A percentile compares a stretch with the other conserved stretches of the same genome.
Evolutionary conservation across 2,113 vertebrate species (phyloP).

Genomic region (Menura novaehollandiae): DNA sequence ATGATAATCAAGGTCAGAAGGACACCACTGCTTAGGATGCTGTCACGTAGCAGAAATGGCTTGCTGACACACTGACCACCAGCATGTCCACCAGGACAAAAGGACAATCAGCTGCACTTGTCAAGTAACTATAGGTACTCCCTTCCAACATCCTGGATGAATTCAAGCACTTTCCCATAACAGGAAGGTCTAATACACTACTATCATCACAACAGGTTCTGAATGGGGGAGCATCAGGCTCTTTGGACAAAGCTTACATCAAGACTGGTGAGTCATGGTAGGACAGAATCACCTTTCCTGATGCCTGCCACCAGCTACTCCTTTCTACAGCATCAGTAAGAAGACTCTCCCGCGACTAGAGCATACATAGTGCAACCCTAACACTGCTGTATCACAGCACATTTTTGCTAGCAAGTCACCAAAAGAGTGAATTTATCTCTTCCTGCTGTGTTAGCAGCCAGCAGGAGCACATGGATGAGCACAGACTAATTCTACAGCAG

Average conservation of each 20-base stretch:
- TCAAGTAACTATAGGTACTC: neutral
- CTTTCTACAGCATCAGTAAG: neutral
- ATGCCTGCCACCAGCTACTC: neutral
- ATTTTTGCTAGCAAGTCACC: neutral
- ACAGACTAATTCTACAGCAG: neutral
- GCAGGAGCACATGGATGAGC: neutral
- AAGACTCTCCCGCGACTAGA: neutral
- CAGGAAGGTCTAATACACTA: neutral
- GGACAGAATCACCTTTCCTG: neutral
- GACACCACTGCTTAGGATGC: neutral
- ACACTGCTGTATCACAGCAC: neutral
- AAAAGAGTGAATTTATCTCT: neutral
- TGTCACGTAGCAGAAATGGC: neutral
- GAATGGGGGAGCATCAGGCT: neutral
- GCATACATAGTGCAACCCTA: neutral
- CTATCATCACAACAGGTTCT: neutral
- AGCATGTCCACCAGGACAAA: too few relatives aligned
- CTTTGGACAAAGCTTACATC: neutral
- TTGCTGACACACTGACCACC: neutral
- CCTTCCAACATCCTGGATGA: neutral
- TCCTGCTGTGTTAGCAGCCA: neutral
- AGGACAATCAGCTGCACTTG: neutral
- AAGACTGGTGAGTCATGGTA: rapidly evolving
- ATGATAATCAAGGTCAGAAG: neutral
- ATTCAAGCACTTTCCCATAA: neutral